These are phyloP conservation scores for Prochilodus magdalenae DNA, from an alignment of 2,113 vertebrate species.

Conservation along the genomic window DNA sequence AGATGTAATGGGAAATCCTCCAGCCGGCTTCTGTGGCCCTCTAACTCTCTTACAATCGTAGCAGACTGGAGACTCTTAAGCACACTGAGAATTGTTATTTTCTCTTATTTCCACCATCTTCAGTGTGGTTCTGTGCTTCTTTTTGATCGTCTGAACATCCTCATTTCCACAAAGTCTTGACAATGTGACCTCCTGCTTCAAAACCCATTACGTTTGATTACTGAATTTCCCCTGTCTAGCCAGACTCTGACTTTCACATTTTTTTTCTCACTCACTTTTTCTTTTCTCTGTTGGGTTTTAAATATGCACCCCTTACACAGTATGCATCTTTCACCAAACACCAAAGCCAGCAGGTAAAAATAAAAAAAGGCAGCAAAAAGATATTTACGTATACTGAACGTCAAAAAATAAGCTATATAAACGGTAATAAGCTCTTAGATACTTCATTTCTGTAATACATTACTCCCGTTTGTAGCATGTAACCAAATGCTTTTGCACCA, in stretches of 20 bases:
- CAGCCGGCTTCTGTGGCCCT: conserved; percentile 7
- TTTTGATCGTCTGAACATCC: conserved; percentile 51
- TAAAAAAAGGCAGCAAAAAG: not conserved
- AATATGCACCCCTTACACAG: not conserved
- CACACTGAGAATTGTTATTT: conserved; percentile 35
- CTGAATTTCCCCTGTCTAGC: conserved; percentile 34
- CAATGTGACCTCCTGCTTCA: conserved; percentile 63
- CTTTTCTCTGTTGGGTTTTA: not conserved
- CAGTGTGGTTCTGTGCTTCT: conserved; percentile 34
- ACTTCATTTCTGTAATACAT: not conserved
- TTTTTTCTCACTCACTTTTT: not conserved
- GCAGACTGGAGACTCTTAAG: conserved; percentile 26
- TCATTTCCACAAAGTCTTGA: conserved; percentile 67
- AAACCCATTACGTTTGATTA: conserved; percentile 36
- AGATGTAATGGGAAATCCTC: conserved; percentile 24
- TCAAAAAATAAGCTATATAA: too few relatives aligned
- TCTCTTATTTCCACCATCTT: conserved; percentile 34
- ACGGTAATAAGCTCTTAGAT: not conserved
- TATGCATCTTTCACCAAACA: not conserved
- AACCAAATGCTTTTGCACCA: too few relatives aligned
- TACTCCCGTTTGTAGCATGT: too few relatives aligned
- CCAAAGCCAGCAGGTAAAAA: not conserved
- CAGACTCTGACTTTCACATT: conserved; percentile 13
- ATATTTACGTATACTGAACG: too few relatives aligned
- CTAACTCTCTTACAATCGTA: conserved; percentile 32